Evolutionary conservation across 2,888 invertebrate genomes (phyloP).

Genomic region (Cataglyphis altisquamis): DNA sequence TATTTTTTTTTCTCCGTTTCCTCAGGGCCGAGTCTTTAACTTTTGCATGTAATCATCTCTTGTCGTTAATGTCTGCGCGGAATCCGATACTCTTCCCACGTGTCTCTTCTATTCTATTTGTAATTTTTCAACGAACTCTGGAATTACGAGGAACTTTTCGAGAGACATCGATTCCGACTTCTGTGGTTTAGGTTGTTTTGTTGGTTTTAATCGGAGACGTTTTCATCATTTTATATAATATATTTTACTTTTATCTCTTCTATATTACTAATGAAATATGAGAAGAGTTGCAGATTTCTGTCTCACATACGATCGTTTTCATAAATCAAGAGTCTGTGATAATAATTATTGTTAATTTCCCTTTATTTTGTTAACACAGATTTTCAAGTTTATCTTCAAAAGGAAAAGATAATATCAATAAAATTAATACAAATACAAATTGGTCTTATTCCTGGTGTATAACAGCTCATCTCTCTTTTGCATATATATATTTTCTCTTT

Average conservation of each 20-base stretch:
- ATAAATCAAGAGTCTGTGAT: not conserved
- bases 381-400: not conserved
- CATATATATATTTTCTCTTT: not conserved
- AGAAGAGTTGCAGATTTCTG: not conserved
- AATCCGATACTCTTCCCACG: not conserved
- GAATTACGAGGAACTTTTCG: slow-evolving; percentile 10
- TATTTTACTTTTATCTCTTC: not conserved
- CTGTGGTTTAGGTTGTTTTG: not conserved
- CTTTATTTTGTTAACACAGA: slow-evolving; percentile 4
- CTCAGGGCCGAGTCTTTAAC: not conserved
- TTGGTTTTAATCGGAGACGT: not conserved
- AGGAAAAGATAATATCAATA: not conserved
- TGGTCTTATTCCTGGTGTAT: not conserved
- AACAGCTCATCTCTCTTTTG: slow-evolving; percentile 1
- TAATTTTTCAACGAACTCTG: not conserved
- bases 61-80: not conserved
- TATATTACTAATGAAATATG: slow-evolving; percentile 28
- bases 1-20: slow-evolving; percentile 43
- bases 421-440: slow-evolving; percentile 14
- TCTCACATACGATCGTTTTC: not conserved
- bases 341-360: slow-evolving; percentile 5
- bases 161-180: slow-evolving; percentile 25
- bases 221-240: slow-evolving; percentile 21
- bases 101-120: not conserved
- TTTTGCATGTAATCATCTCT: slow-evolving; percentile 26